phyloP scores from a whole-genome alignment of 2,113 vertebrate species.

The Callipepla squamata region DNA sequence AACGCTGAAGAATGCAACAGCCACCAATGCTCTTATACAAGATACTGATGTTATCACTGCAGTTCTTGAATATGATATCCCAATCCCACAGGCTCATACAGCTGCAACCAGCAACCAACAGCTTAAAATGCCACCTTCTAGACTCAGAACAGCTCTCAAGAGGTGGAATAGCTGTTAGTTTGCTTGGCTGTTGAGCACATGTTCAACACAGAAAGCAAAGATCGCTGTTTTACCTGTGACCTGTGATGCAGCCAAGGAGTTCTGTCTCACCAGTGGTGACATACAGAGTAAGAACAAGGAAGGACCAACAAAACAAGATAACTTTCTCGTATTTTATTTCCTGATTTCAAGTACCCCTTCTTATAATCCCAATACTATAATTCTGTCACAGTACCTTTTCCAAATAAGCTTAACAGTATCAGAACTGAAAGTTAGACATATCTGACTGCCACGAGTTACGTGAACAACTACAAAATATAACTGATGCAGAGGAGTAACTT shows the following conservation, averaged over 20 bases:
- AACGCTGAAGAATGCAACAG: background rate
- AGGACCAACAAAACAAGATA: background rate
- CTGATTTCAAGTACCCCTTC: background rate
- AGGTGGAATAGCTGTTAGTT: constrained; percentile 2
- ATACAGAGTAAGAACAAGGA: background rate
- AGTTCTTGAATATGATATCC: background rate
- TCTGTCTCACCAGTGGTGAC: background rate
- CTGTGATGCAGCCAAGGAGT: background rate
- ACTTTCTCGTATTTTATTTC: background rate
- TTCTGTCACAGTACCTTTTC: background rate
- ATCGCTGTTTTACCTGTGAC: background rate
- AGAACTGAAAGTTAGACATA: background rate
- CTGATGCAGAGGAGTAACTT: background rate
- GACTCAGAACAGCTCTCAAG: background rate
- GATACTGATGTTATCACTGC: background rate
- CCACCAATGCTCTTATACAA: background rate
- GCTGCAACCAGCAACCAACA: background rate
- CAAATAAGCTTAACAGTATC: background rate
- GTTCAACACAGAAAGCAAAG: background rate
- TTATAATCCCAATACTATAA: background rate
- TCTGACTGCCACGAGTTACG: background rate
- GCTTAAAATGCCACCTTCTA: constrained; percentile 8
- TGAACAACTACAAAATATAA: background rate
- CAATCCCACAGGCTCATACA: constrained; percentile 9
- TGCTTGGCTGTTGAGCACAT: background rate